Evolutionary conservation across 2,888 invertebrate species (phyloP), one percentile per base, ranked within the genome.

Genomic region (Lobophora halterata): DNA sequence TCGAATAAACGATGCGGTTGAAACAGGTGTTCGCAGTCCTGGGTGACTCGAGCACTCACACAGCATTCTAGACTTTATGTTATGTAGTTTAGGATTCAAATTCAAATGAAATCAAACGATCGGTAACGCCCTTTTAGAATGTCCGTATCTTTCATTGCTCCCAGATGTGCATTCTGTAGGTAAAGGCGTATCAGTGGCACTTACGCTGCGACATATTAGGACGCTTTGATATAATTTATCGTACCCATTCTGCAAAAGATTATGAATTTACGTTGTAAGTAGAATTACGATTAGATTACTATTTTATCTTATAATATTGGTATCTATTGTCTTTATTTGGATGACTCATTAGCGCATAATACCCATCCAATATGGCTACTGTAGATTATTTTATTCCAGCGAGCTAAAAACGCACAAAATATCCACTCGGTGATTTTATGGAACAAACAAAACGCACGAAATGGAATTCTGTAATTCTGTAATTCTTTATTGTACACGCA

Each of bases 161-260:
- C 86, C 86, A 86, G 86, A 86, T 86, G 86, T 86, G 86, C 85
- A 81, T 74, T 79, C 69, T 69, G 71, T 71, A 71, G 62, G 69
- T 74, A 68, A 69, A 76, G 71, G 69, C 77, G 74, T 79, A 82
- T 80, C 80, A 70, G 70, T 71, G 70, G 71, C 66, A 65, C 64
- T 58, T 69, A 61, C 62, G 61, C 66, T 63, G 67, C 58, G 64
- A 78, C 78, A 79, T 79, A 72, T n/a, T n/a, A 69, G 77, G 63
- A 67, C 74, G 71, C 69, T 68, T 70, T 65, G 66, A 69, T 72
- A 82, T 14, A 14, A 14, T 3, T 14, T 14, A 3, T 14, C 14
- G 14, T 3, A 14, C 14, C n/a, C n/a, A n/a, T n/a, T n/a, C n/a
- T n/a, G n/a, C n/a, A n/a, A n/a, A n/a, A n/a, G n/a, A n/a, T n/a